phyloP scores from a whole-genome alignment of 2,888 invertebrate species.

The Lasius fuliginosus region DNA sequence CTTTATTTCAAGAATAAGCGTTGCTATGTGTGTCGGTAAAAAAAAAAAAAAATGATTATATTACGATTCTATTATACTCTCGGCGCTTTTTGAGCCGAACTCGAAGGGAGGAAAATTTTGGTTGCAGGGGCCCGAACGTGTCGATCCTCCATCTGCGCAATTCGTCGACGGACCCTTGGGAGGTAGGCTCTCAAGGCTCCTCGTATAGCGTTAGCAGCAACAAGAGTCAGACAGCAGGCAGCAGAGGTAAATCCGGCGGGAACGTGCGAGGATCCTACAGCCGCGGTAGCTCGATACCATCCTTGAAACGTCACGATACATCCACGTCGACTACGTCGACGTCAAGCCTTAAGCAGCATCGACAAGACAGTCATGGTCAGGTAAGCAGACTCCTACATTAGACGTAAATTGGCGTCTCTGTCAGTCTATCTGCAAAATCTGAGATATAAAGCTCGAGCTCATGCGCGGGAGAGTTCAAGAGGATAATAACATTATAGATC shows the following conservation, averaged over 20 bases:
- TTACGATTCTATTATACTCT: background rate
- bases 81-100: background rate
- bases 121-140: conserved; percentile 87
- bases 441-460: background rate
- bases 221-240: conserved; percentile 79
- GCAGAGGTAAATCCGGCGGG: conserved; percentile 76
- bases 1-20: conserved; percentile 9
- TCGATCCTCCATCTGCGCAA: conserved; percentile 88
- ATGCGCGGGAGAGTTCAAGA: background rate
- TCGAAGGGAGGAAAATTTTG: conserved; percentile 28
- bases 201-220: conserved; percentile 78
- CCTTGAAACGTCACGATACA: conserved; percentile 80
- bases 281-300: conserved; percentile 80
- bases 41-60: background rate
- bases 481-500: background rate
- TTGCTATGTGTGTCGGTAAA: background rate
- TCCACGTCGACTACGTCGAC: conserved; percentile 73
- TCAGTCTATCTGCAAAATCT: background rate
- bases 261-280: conserved; percentile 77
- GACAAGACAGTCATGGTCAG: conserved; percentile 79
- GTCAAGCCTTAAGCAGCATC: conserved; percentile 75
- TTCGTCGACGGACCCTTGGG: conserved; percentile 88
- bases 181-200: conserved; percentile 85
- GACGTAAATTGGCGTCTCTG: background rate
- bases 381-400: conserved; percentile 57